Percentiles rank a stretch among this genome's conserved stretches.
Evolutionary conservation across 1,140 invertebrate species (phyloP).

Genomic region (Formica exsecta): DNA sequence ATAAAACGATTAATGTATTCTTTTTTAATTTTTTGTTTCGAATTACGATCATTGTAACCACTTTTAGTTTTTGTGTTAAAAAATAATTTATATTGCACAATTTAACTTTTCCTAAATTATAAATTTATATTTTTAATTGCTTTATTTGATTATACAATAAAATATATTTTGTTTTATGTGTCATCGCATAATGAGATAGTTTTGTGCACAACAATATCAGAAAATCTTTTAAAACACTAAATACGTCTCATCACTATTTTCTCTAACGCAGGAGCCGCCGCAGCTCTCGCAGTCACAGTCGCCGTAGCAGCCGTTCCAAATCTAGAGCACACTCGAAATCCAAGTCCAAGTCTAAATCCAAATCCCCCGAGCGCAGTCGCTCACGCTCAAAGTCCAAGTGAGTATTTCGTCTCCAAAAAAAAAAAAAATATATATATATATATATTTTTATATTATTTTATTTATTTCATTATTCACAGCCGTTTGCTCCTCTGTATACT

Average conservation of each 20-base stretch:
- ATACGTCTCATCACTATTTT: slow-evolving; percentile 18
- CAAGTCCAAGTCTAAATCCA: slow-evolving; percentile 90
- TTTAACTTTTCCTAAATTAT: slow-evolving; percentile 11
- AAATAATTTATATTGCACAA: not conserved
- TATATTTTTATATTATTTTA: slow-evolving; percentile 41
- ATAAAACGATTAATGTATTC: slow-evolving; percentile 1
- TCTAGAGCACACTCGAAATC: slow-evolving; percentile 90
- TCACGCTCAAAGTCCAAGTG: slow-evolving; percentile 88
- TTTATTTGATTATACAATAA: slow-evolving; percentile 3
- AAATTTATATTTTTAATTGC: slow-evolving; percentile 3
- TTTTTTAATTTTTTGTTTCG: slow-evolving; percentile 33
- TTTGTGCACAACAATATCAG: not conserved
- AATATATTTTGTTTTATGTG: not conserved
- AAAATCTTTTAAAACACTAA: not conserved
- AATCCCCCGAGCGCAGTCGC: slow-evolving; percentile 89
- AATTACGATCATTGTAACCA: slow-evolving; percentile 18
- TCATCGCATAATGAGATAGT: not conserved
- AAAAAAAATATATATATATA: not conserved
- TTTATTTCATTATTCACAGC: slow-evolving; percentile 46
- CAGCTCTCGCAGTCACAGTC: slow-evolving; percentile 88
- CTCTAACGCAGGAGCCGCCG: slow-evolving; percentile 83
- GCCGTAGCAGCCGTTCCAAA: slow-evolving; percentile 90
- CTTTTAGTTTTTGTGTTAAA: not conserved
- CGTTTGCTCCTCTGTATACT: slow-evolving; percentile 36
- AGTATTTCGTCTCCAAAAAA: slow-evolving; percentile 70